These are phyloP conservation scores for Nyctereutes procyonoides DNA, from an alignment of 2,113 vertebrate species.

Conservation along the genomic window DNA sequence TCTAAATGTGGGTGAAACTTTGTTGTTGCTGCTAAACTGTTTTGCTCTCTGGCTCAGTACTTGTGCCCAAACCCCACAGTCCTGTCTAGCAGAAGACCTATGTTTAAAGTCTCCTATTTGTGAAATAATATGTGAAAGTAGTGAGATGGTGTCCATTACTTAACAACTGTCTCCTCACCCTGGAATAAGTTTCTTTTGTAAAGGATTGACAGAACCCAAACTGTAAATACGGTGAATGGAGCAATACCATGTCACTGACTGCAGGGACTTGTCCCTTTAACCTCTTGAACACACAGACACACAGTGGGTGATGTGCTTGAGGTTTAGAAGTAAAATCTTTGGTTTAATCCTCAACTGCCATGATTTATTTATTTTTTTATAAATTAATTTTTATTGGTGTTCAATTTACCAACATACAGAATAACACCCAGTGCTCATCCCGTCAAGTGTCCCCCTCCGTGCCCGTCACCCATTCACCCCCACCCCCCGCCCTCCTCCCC, in stretches of 20 bases:
- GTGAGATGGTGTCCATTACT: not conserved
- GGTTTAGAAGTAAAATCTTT: constrained; percentile 63
- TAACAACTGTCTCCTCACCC: constrained; percentile 37
- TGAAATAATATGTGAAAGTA: constrained; percentile 28
- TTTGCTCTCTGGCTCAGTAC: not conserved
- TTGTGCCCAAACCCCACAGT: constrained; percentile 13
- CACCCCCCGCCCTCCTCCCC: too few relatives aligned
- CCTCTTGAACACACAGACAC: constrained; percentile 27
- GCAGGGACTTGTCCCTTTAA: constrained; percentile 26
- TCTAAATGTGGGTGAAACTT: constrained; percentile 15
- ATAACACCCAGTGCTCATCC: too few relatives aligned
- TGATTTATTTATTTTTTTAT: too few relatives aligned
- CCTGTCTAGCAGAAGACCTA: not conserved
- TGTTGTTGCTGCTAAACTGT: not conserved
- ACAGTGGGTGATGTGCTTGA: constrained; percentile 34
- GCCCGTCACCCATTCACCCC: too few relatives aligned
- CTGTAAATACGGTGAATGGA: constrained; percentile 38
- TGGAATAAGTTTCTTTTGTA: constrained; percentile 1
- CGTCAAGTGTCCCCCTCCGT: too few relatives aligned
- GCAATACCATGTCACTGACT: constrained; percentile 40
- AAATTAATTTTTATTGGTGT: too few relatives aligned
- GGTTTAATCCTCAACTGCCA: not conserved
- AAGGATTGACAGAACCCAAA: constrained; percentile 52
- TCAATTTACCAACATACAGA: too few relatives aligned
- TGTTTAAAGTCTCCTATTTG: not conserved